Conservation (phyloP, 2,113 vertebrate genomes). For the Sigmodon hispidus region DNA sequence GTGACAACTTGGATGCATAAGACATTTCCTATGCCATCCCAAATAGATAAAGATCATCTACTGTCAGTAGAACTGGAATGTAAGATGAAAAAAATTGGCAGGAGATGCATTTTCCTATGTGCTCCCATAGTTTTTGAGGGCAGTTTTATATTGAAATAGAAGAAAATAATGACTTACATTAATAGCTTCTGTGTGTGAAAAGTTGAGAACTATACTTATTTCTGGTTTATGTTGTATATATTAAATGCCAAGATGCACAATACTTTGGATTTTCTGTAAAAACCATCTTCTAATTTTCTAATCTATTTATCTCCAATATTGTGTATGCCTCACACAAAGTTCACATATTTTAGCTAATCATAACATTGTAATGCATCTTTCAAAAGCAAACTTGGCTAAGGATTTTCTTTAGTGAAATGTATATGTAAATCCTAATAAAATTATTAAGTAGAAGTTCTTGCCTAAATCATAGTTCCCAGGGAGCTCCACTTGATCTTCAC, state of each 20-base stretch:
- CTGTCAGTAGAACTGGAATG: conserved; percentile 56
- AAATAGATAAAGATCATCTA: conserved; percentile 76
- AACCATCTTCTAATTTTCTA: conserved; percentile 45
- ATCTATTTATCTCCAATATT: neutral
- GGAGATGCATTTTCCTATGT: conserved; percentile 15
- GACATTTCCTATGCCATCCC: conserved; percentile 49
- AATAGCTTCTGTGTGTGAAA: conserved; percentile 37
- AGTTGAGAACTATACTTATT: neutral
- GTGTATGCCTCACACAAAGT: neutral
- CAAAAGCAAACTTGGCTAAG: conserved; percentile 23
- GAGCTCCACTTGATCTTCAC: conserved; percentile 63
- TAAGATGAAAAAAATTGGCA: conserved; percentile 42
- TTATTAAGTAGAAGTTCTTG: conserved; percentile 31
- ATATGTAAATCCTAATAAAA: neutral
- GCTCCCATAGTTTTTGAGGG: neutral
- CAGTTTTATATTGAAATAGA: neutral
- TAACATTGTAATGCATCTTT: conserved; percentile 5
- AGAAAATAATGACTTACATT: conserved; percentile 38
- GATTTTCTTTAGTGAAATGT: conserved; percentile 22
- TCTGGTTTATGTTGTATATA: neutral
- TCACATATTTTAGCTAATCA: conserved; percentile 19
- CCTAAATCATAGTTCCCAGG: conserved; percentile 53
- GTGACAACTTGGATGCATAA: conserved; percentile 70
- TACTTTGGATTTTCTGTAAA: neutral
- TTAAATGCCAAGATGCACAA: neutral